phyloP scores from a whole-genome alignment of 2,797 vertebrate species.

The Falco columbarius region DNA sequence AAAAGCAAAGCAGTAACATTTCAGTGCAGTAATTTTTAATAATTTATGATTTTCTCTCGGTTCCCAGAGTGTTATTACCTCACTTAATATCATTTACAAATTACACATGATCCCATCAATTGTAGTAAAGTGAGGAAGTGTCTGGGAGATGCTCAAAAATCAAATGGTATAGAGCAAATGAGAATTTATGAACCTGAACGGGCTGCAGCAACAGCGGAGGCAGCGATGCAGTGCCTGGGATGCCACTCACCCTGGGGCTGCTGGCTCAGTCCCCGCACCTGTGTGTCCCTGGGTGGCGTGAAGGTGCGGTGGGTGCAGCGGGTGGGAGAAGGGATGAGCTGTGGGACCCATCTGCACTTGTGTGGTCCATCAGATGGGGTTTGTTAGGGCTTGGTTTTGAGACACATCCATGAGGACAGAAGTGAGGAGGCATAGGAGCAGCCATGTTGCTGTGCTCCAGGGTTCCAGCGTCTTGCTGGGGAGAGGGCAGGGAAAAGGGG shows the following conservation, averaged over 20 bases:
- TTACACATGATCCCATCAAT: constrained; percentile 71
- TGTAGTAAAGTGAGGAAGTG: constrained; percentile 68
- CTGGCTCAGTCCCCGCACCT: fast-evolving
- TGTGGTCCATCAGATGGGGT: not conserved
- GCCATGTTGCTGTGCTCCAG: not conserved
- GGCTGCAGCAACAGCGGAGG: not conserved
- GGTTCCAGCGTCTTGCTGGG: not conserved
- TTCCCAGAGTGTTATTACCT: constrained; percentile 73
- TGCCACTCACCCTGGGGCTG: not conserved
- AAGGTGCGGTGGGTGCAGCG: fast-evolving
- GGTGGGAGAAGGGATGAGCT: not conserved
- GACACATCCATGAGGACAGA: fast-evolving
- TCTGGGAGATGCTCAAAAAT: constrained; percentile 63
- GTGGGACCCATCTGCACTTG: fast-evolving
- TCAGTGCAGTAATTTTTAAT: constrained; percentile 60
- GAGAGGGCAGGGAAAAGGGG: not conserved
- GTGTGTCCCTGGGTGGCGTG: fast-evolving
- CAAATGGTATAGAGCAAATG: constrained; percentile 43
- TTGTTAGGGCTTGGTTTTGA: not conserved
- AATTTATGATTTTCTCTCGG: constrained; percentile 60
- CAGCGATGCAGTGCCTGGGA: not conserved
- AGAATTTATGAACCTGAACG: constrained; percentile 35
- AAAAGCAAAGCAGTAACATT: constrained; percentile 57
- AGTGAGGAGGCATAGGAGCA: not conserved
- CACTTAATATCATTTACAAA: constrained; percentile 76